Evolutionary conservation across 2,888 invertebrate species (phyloP).

Genomic region (Drosophila mettleri): DNA sequence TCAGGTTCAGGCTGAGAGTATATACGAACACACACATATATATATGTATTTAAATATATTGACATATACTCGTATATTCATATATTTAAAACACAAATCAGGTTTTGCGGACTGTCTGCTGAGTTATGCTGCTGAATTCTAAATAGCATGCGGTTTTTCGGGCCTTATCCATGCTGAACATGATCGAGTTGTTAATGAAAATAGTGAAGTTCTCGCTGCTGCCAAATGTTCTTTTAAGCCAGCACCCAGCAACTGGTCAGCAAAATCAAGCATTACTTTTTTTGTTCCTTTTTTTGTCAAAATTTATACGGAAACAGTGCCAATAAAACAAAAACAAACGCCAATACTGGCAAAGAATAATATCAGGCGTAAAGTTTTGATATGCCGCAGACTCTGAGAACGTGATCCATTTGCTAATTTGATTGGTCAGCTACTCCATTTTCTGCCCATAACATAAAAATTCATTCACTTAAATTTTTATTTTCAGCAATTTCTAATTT

Average conservation of each 20-base stretch:
- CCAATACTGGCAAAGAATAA: slow-evolving; percentile 10
- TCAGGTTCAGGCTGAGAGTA: neutral
- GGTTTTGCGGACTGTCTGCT: slow-evolving; percentile 53
- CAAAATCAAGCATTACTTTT: neutral
- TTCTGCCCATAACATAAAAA: slow-evolving; percentile 31
- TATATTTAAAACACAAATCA: slow-evolving; percentile 63
- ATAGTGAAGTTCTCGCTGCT: slow-evolving; percentile 50
- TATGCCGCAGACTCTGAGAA: slow-evolving; percentile 47
- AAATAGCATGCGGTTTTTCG: slow-evolving; percentile 47
- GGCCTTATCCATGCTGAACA: slow-evolving; percentile 65
- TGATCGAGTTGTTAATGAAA: slow-evolving; percentile 75
- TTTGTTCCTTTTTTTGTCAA: neutral
- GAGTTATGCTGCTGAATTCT: slow-evolving; percentile 58
- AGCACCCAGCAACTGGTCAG: slow-evolving; percentile 32
- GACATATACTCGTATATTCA: neutral
- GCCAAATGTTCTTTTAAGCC: slow-evolving; percentile 48
- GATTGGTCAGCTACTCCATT: slow-evolving; percentile 36
- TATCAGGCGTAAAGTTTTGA: slow-evolving; percentile 16
- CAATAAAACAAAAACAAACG: slow-evolving; percentile 21
- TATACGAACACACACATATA: no score
- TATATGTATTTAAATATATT: neutral
- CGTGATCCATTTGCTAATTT: slow-evolving; percentile 63
- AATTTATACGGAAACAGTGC: slow-evolving; percentile 56
- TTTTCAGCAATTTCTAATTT: neutral
- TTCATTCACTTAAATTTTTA: slow-evolving; percentile 17